These are phyloP conservation scores for Agrochola circellaris DNA, from an alignment of 2,888 invertebrate genomes.

Conservation along the genomic window DNA sequence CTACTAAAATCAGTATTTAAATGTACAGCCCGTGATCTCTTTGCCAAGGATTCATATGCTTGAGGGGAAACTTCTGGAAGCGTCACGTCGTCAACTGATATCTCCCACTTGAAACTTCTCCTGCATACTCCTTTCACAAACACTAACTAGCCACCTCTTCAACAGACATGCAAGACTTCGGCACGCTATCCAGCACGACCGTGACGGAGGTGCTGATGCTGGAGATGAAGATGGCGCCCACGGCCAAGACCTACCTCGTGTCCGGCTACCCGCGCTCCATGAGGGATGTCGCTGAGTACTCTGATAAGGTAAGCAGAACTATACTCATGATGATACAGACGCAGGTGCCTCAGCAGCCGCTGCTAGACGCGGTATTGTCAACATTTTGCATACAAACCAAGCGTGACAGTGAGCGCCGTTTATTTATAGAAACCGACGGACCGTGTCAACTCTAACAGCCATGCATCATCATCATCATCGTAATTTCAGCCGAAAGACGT, in stretches of 20 bases:
- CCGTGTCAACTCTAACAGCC: not conserved
- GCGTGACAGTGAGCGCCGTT: not conserved
- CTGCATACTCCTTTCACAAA: not conserved
- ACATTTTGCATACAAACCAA: not conserved
- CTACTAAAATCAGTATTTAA: not conserved
- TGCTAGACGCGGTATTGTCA: not conserved
- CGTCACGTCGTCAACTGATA: not conserved
- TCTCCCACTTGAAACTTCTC: not conserved
- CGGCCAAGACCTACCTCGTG: slow-evolving; percentile 96
- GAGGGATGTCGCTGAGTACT: slow-evolving; percentile 97
- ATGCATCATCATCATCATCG: no score
- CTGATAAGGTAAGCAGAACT: slow-evolving; percentile 93
- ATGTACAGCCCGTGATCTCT: not conserved
- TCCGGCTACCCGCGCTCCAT: slow-evolving; percentile 97
- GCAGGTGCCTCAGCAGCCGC: not conserved
- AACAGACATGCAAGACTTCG: slow-evolving; percentile 96
- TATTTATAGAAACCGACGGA: not conserved
- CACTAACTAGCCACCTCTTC: not conserved
- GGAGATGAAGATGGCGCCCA: slow-evolving; percentile 98
- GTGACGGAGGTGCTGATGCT: slow-evolving; percentile 97
- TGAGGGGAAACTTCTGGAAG: not conserved
- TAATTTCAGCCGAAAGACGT: no score
- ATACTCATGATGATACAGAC: not conserved
- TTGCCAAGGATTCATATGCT: not conserved
- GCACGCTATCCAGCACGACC: slow-evolving; percentile 95